Base-by-base conservation (phyloP, 1,140 invertebrate genomes). In the Aricia agestis region DNA sequence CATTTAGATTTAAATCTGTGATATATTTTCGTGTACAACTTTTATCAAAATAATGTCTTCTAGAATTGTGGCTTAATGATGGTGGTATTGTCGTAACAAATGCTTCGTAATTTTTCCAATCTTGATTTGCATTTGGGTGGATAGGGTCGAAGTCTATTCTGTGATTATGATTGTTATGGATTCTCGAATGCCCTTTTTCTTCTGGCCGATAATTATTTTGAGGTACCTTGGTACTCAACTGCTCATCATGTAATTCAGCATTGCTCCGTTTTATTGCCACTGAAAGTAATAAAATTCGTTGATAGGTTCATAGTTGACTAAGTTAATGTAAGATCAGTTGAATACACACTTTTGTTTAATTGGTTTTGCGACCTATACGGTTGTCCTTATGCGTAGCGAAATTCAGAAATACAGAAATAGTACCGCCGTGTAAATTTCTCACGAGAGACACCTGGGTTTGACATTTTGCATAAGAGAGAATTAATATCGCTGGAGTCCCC, bases 1-100 rank as follows among this genome's bases (percentile, higher is more conserved):
- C 19, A 15, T 70, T 66, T 58, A 69, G 68, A 1, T 58, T 69
- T 2, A 42, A 25, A 66, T 68, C 66, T 3, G 7, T 58, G 57
- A 67, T 66, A 17, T 52, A 58, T 68, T 73, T 81, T 57, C 85
- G 78, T 31, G 87, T 87, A 68, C 87, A 89, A 70, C 79, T 66
- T 2, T 71, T 18, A 67, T 76, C 66, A 25, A 63, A 41, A 67
- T 80, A 70, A 67, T 73, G 42, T 76, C 77, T 81, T 78, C 74
- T 77, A 42, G 73, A 79, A 72, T 77, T 74, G 25, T 74, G 66
- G n/a, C 71, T 45, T 6, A 69, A 67, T 61, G 57, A 61, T n/a
- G 42, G 17, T 71, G 68, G 67, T 31, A 71, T 17, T 52, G 76
- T 9, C 42, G 70, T 71, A 45, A 72, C 75, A 18, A 72, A 69